Percentiles rank a stretch among this genome's conserved stretches.
Conservation (phyloP, 2,113 vertebrate species). For the Lynx canadensis region DNA sequence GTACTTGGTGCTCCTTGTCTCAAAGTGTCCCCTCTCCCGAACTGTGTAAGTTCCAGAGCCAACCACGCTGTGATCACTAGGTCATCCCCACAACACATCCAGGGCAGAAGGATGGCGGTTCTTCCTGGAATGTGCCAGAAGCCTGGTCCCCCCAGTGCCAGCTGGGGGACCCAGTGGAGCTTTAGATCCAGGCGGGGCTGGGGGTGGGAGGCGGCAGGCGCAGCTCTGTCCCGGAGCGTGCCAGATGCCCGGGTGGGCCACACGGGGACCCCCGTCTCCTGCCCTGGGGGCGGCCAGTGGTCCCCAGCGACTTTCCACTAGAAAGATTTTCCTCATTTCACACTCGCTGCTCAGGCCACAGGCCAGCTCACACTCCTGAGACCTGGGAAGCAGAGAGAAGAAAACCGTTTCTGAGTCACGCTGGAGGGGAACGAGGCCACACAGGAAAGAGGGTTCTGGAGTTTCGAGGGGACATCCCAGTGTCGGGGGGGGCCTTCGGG, state of each 20-base stretch:
- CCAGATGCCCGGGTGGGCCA: not conserved
- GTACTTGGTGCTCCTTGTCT: not conserved
- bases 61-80: not conserved
- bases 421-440: rapidly evolving
- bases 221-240: not conserved
- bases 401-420: not conserved
- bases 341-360: not conserved
- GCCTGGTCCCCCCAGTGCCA: not conserved
- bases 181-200: not conserved
- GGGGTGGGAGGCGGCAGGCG: not conserved
- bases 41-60: not conserved
- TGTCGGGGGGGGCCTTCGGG: not conserved
- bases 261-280: not conserved
- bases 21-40: not conserved
- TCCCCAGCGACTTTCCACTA: rapidly evolving
- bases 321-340: not conserved
- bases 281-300: rapidly evolving
- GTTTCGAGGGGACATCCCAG: not conserved
- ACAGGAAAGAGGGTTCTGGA: not conserved
- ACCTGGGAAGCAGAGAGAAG: not conserved
- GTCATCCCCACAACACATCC: rapidly evolving
- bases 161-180: not conserved
- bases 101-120: rapidly evolving
- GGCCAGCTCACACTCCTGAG: not conserved
- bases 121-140: not conserved